Conservation (phyloP, 2,888 invertebrate genomes). For the Caenorhabditis afra region DNA sequence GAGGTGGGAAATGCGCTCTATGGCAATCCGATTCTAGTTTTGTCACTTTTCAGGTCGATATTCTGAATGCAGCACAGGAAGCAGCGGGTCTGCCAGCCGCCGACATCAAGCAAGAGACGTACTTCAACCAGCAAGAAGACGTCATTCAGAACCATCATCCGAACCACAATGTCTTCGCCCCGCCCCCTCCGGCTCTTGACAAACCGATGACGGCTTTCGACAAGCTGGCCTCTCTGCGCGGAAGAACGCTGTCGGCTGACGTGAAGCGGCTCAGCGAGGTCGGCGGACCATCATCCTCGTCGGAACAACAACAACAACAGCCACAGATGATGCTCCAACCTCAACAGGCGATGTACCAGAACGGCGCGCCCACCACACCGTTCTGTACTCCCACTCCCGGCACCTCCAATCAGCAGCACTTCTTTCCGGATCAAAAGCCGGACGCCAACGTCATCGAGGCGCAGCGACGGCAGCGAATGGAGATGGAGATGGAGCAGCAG, state of each 20-base stretch:
- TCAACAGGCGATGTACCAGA: not conserved
- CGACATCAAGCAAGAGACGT: not conserved
- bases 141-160: too few species aligned
- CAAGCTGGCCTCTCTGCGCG: slow-evolving; percentile 14
- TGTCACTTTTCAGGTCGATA: slow-evolving; percentile 20
- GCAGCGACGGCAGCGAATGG: not conserved
- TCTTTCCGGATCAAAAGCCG: too few species aligned
- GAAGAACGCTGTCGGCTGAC: slow-evolving; percentile 30
- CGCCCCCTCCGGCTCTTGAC: not conserved
- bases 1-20: too few species aligned
- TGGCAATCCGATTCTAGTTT: too few species aligned
- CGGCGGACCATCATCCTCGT: not conserved
- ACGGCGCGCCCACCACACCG: too few species aligned
- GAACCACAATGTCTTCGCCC: too few species aligned
- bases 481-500: slow-evolving; percentile 3
- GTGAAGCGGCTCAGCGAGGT: slow-evolving; percentile 15
- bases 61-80: slow-evolving; percentile 32
- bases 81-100: slow-evolving; percentile 2
- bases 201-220: slow-evolving; percentile 22
- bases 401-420: too few species aligned
- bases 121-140: too few species aligned
- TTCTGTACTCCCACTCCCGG: too few species aligned
- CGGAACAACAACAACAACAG: slow-evolving; percentile 12
- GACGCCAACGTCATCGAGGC: too few species aligned
- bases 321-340: not conserved